phyloP scores from a whole-genome alignment of 2,888 invertebrate species.

The Ditylenchus weischeri region DNA sequence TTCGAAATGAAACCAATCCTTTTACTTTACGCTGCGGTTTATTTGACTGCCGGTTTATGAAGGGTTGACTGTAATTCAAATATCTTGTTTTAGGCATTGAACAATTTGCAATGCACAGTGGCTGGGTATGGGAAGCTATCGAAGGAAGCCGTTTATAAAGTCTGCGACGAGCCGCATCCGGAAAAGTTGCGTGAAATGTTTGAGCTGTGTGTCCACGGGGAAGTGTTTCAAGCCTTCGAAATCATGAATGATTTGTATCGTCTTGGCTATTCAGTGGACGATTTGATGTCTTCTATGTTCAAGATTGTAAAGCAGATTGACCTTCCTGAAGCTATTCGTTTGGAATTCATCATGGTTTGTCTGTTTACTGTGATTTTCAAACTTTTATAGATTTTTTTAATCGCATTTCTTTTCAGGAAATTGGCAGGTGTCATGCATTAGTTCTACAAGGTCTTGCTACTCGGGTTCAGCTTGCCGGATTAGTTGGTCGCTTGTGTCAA shows the following conservation, averaged over 20 bases:
- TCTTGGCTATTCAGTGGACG: conserved; percentile 92
- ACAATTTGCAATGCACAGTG: conserved; percentile 90
- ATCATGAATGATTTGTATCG: conserved; percentile 79
- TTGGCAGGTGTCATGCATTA: conserved; percentile 83
- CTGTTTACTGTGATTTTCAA: too few relatives aligned
- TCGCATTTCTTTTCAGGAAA: conserved; percentile 68
- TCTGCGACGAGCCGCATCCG: conserved; percentile 97
- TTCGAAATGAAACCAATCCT: too few relatives aligned
- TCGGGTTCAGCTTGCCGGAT: conserved; percentile 82
- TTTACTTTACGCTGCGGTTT: too few relatives aligned
- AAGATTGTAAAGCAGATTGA: conserved; percentile 74
- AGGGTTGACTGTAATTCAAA: too few relatives aligned
- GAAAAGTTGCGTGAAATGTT: conserved; percentile 86
- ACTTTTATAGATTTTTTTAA: neutral
- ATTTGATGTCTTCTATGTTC: conserved; percentile 90
- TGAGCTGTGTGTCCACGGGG: conserved; percentile 74
- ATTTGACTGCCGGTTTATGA: too few relatives aligned
- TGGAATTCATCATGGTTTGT: conserved; percentile 60
- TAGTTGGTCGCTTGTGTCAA: conserved; percentile 77
- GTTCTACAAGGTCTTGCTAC: conserved; percentile 83
- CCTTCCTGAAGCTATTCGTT: conserved; percentile 75
- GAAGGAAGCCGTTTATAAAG: conserved; percentile 88
- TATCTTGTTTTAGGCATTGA: conserved; percentile 69
- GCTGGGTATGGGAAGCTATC: conserved; percentile 88
- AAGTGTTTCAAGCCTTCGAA: conserved; percentile 58